These are phyloP conservation scores for Microcebus griseorufus DNA, from an alignment of 2,113 vertebrate species.

Conservation along the genomic window DNA sequence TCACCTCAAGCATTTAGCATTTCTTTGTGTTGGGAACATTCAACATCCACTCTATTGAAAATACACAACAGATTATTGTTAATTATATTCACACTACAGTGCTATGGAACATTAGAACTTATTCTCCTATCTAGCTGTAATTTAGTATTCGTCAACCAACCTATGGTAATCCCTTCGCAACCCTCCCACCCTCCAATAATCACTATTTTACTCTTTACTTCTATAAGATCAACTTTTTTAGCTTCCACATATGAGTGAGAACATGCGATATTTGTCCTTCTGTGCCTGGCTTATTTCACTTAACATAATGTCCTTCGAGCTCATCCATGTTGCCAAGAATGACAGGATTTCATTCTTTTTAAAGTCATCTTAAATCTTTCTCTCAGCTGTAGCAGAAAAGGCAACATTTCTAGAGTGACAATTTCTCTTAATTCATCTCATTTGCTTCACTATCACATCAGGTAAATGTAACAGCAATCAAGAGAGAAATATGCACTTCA, in stretches of 20 bases:
- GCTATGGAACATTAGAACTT: neutral
- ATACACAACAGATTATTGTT: neutral
- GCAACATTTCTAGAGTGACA: neutral
- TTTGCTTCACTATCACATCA: neutral
- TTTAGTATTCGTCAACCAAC: neutral
- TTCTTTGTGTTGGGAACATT: neutral
- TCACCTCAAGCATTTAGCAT: neutral
- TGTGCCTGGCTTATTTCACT: neutral
- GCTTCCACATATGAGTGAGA: neutral
- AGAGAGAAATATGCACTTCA: neutral
- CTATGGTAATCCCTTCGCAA: neutral
- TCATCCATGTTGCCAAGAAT: neutral
- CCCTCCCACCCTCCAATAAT: neutral
- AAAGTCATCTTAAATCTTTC: slow-evolving; percentile 37
- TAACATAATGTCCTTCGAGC: neutral
- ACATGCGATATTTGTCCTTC: neutral
- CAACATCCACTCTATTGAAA: neutral
- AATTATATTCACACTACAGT: neutral
- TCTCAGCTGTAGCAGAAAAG: neutral
- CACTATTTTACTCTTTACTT: neutral
- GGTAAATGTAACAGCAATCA: slow-evolving; percentile 32
- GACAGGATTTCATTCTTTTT: neutral
- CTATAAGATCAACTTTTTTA: neutral
- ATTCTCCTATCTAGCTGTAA: neutral
- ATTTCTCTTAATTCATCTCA: slow-evolving; percentile 4